phyloP scores from a whole-genome alignment of 2,888 invertebrate genomes.

The Dolomedes plantarius region DNA sequence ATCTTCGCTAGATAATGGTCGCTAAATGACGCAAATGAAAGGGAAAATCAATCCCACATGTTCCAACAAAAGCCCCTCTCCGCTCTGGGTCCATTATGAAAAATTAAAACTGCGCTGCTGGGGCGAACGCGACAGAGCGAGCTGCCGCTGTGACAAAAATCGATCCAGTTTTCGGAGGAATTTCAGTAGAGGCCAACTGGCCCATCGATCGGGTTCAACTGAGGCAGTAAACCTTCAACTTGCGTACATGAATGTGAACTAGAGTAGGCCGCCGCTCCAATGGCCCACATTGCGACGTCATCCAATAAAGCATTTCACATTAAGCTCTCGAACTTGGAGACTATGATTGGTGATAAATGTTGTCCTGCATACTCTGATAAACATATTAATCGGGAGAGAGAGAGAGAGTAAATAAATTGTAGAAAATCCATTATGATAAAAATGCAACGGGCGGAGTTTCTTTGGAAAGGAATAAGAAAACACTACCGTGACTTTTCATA shows the following conservation, averaged over 20 bases:
- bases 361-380: no score
- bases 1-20: not conserved
- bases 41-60: constrained; percentile 2
- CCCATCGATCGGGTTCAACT: constrained; percentile 64
- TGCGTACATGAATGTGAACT: constrained; percentile 9
- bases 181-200: constrained; percentile 46
- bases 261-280: constrained; percentile 26
- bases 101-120: constrained; percentile 17
- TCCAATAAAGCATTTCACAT: constrained; percentile 13
- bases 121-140: constrained; percentile 15
- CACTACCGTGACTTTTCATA: not conserved
- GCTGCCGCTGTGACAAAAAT: constrained; percentile 47
- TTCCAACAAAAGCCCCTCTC: not conserved
- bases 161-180: constrained; percentile 55
- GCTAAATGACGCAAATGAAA: not conserved
- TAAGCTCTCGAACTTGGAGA: not conserved
- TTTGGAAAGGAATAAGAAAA: not conserved
- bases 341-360: no score
- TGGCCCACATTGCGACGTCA: constrained; percentile 19
- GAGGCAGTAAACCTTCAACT: constrained; percentile 56
- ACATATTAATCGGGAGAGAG: not conserved
- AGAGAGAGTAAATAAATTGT: not conserved
- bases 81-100: constrained; percentile 11
- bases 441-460: not conserved
- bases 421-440: not conserved